These are phyloP conservation scores for Gallinago jamesoni DNA, from an alignment of 2,113 vertebrate genomes.

Conservation along the genomic window DNA sequence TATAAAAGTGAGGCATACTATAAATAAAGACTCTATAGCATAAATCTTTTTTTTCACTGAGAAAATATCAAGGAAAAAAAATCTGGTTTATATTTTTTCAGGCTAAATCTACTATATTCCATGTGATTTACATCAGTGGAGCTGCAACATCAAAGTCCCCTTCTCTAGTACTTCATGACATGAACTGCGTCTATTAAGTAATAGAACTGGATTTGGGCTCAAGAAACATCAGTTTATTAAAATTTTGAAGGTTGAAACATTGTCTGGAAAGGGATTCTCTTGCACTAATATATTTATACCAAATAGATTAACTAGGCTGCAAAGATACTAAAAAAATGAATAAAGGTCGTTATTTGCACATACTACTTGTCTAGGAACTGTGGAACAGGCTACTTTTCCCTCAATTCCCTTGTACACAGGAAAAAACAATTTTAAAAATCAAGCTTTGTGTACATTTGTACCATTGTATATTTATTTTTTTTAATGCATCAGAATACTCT, in stretches of 20 bases:
- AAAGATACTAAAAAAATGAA: background rate
- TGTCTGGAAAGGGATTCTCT: background rate
- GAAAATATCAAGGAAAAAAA: background rate
- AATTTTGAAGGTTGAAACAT: background rate
- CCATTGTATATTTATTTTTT: background rate
- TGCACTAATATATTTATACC: background rate
- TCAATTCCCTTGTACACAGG: background rate
- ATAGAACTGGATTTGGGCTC: background rate
- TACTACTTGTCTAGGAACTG: background rate
- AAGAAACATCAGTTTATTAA: background rate
- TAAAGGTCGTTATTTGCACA: background rate
- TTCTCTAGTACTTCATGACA: background rate
- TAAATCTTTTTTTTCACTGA: background rate
- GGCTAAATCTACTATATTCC: background rate
- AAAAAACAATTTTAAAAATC: background rate
- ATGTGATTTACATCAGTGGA: background rate
- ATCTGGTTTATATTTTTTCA: background rate
- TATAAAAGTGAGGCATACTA: rapidly evolving
- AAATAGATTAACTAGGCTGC: background rate
- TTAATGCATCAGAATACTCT: background rate
- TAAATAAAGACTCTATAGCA: background rate
- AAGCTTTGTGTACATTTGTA: background rate
- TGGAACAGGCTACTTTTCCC: background rate
- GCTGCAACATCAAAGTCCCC: background rate
- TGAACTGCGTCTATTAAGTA: background rate